Percentiles rank a stretch among this genome's conserved stretches.
These are phyloP conservation scores for Eilema caniola DNA, from an alignment of 2,888 invertebrate species.

Conservation along the genomic window DNA sequence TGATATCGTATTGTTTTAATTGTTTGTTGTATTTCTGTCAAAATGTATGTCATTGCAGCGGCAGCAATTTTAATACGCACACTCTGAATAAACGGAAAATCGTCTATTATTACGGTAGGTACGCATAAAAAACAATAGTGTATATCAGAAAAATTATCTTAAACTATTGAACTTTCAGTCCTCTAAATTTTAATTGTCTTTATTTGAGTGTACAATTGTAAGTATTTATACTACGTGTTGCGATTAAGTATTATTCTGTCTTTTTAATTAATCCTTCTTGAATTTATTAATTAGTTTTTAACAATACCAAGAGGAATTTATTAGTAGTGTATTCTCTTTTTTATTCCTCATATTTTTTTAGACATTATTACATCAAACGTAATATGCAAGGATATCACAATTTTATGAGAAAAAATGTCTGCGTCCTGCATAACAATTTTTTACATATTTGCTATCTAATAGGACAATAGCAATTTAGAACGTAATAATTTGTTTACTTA, in stretches of 20 bases:
- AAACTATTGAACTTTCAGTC: too few species aligned
- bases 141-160: too few species aligned
- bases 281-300: too few species aligned
- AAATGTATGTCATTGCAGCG: too few species aligned
- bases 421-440: not conserved
- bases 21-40: too few species aligned
- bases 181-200: too few species aligned
- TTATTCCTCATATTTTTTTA: too few species aligned
- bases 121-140: too few species aligned
- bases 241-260: not conserved
- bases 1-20: not conserved
- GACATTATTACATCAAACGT: not conserved
- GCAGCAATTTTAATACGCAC: too few species aligned
- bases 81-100: too few species aligned
- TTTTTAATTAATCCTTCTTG: not conserved
- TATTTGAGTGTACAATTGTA: too few species aligned
- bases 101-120: too few species aligned
- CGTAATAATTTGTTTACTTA: conserved; percentile 30
- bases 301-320: not conserved
- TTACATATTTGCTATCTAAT: conserved; percentile 2
- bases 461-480: conserved; percentile 21
- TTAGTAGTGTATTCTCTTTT: not conserved
- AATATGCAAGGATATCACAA: not conserved
- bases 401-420: not conserved
- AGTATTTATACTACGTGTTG: not conserved